A percentile compares a stretch with the other conserved stretches of the same genome.
Conservation (phyloP, 2,888 invertebrate genomes). For the Trypoxylon attenuatum region DNA sequence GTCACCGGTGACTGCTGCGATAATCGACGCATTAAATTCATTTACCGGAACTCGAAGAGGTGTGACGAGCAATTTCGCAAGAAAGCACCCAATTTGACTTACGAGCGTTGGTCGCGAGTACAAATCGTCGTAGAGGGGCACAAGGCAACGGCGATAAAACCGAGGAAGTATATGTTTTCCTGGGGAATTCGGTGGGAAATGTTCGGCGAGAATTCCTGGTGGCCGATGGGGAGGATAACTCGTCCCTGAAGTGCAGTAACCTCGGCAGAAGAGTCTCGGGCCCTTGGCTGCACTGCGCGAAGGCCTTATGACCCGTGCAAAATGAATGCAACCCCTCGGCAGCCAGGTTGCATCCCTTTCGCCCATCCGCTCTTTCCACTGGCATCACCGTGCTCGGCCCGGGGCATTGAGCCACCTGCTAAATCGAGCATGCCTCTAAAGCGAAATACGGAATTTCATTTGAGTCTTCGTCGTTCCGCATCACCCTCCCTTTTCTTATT, state of each 20-base stretch:
- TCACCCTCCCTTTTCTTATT: conserved; percentile 25
- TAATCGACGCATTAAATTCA: too few species aligned
- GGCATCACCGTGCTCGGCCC: conserved; percentile 1
- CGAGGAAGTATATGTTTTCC: conserved; percentile 38
- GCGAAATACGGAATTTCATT: conserved; percentile 58
- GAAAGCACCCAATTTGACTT: not conserved
- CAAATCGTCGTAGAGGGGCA: conserved; percentile 37
- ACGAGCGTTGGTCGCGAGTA: conserved; percentile 7
- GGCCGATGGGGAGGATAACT: conserved; percentile 65
- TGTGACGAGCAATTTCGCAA: too few species aligned
- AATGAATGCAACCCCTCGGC: conserved; percentile 65
- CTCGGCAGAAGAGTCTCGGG: conserved; percentile 61
- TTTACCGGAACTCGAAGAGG: too few species aligned
- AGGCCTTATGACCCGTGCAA: conserved; percentile 70
- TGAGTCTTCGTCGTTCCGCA: conserved; percentile 36
- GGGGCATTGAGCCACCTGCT: conserved; percentile 39
- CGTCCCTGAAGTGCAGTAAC: conserved; percentile 72
- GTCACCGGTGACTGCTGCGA: too few species aligned
- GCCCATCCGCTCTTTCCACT: conserved; percentile 11
- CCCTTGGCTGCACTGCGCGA: conserved; percentile 51
- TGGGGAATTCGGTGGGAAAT: conserved; percentile 41
- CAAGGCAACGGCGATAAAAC: conserved; percentile 24
- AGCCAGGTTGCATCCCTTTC: conserved; percentile 46
- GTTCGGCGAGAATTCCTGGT: conserved; percentile 48
- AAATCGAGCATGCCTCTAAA: conserved; percentile 60